Conservation (phyloP, 2,113 vertebrate genomes). For the Cyprinodon brontotheroides region DNA sequence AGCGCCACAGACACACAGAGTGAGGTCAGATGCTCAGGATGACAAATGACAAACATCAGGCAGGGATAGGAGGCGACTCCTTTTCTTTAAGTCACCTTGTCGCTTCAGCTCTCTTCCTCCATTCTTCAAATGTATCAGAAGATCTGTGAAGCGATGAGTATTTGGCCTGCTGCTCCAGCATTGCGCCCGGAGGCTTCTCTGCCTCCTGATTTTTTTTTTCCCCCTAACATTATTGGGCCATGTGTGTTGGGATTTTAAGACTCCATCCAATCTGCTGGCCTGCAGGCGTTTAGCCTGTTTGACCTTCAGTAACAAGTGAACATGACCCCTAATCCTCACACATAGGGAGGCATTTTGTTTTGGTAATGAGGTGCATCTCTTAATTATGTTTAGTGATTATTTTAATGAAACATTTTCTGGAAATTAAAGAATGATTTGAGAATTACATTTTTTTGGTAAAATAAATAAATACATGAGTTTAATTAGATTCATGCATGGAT, state of each 20-base stretch:
- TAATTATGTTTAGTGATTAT: background rate
- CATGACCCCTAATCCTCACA: background rate
- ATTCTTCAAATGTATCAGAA: background rate
- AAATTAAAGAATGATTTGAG: too few relatives aligned
- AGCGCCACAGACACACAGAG: conserved; percentile 9
- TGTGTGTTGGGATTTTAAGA: conserved; percentile 53
- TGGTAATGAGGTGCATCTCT: background rate
- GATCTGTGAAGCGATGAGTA: conserved; percentile 14
- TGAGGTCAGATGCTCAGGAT: conserved; percentile 50
- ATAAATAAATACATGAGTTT: background rate
- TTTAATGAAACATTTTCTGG: too few relatives aligned
- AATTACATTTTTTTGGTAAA: too few relatives aligned
- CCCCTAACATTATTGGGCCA: conserved; percentile 47
- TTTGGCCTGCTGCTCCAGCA: conserved; percentile 17
- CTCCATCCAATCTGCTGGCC: conserved; percentile 62
- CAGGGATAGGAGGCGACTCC: conserved; percentile 21
- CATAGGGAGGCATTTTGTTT: background rate
- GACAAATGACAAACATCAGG: conserved; percentile 61
- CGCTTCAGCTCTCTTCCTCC: background rate
- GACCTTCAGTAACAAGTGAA: conserved; percentile 41
- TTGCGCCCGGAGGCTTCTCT: conserved; percentile 24
- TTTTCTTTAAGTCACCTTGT: conserved; percentile 57
- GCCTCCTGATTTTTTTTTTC: conserved; percentile 31
- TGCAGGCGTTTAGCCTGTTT: conserved; percentile 11
- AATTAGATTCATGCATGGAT: too few relatives aligned